These are phyloP conservation scores for Brachionus rubens DNA, from an alignment of 1,140 invertebrate genomes.

Conservation along the genomic window DNA sequence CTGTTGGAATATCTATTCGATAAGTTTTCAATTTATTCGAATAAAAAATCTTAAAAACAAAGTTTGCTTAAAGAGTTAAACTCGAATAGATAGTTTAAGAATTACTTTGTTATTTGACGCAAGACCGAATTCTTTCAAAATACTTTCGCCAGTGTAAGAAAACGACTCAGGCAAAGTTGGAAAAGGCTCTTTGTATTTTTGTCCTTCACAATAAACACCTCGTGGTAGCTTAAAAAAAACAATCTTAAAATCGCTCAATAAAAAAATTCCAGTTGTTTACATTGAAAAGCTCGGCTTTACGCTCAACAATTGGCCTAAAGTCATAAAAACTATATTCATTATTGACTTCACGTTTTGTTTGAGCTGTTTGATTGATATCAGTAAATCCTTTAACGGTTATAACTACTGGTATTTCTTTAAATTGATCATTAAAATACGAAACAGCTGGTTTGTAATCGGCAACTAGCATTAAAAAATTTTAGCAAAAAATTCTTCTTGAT, in stretches of 20 bases:
- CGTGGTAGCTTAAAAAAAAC: not conserved
- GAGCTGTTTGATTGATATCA: not conserved
- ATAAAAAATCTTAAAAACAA: not conserved
- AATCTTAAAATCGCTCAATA: not conserved
- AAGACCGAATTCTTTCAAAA: not conserved
- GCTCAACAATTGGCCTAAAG: not conserved
- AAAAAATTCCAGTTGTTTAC: not conserved
- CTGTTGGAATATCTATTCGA: not conserved
- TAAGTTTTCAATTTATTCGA: constrained; percentile 24
- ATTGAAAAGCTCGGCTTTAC: constrained; percentile 26
- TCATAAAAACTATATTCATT: constrained; percentile 39
- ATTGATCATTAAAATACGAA: constrained; percentile 5
- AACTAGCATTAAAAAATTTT: not conserved
- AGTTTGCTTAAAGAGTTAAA: not conserved
- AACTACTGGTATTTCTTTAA: constrained; percentile 13
- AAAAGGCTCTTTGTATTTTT: not conserved
- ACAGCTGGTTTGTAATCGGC: constrained; percentile 15
- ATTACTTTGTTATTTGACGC: not conserved
- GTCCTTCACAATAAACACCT: constrained; percentile 25
- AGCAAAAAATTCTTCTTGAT: too few species aligned
- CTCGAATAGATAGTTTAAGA: not conserved
- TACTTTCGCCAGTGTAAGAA: constrained; percentile 14
- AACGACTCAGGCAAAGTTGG: not conserved
- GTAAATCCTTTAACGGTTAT: not conserved
- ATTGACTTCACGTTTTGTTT: constrained; percentile 17